These are phyloP conservation scores for Drosophila lacertosa DNA, from an alignment of 1,140 invertebrate species.

Conservation along the genomic window DNA sequence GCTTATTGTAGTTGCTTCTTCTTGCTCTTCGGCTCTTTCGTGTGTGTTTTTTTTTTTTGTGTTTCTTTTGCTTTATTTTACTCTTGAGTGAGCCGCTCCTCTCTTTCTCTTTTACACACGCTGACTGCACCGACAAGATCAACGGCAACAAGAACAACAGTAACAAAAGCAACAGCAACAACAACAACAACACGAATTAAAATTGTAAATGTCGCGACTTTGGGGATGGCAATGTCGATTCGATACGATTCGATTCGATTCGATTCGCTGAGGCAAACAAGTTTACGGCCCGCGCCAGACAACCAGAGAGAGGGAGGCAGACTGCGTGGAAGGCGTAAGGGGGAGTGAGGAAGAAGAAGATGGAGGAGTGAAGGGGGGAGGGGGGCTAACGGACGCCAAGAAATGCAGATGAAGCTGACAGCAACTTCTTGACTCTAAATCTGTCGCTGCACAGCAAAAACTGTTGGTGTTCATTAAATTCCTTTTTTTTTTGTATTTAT, in stretches of 20 bases:
- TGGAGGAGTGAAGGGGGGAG: not conserved
- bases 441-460: slow-evolving; percentile 1
- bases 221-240: slow-evolving; percentile 66
- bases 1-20: not conserved
- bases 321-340: not conserved
- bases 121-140: slow-evolving; percentile 47
- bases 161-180: slow-evolving; percentile 15
- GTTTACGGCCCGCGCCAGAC: slow-evolving; percentile 67
- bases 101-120: slow-evolving; percentile 8
- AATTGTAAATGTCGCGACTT: slow-evolving; percentile 77
- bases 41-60: not conserved
- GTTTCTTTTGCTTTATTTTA: slow-evolving; percentile 2
- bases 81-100: slow-evolving; percentile 20
- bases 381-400: slow-evolving; percentile 55
- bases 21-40: no score
- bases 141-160: slow-evolving; percentile 40
- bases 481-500: not conserved
- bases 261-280: slow-evolving; percentile 61
- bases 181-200: slow-evolving; percentile 72
- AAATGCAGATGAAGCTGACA: slow-evolving; percentile 80
- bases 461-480: not conserved
- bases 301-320: slow-evolving; percentile 7
- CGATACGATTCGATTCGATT: slow-evolving; percentile 52
- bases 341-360: not conserved
- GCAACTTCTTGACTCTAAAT: slow-evolving; percentile 35